Conservation (phyloP, 2,888 invertebrate genomes). For the Heliconius hortense region DNA sequence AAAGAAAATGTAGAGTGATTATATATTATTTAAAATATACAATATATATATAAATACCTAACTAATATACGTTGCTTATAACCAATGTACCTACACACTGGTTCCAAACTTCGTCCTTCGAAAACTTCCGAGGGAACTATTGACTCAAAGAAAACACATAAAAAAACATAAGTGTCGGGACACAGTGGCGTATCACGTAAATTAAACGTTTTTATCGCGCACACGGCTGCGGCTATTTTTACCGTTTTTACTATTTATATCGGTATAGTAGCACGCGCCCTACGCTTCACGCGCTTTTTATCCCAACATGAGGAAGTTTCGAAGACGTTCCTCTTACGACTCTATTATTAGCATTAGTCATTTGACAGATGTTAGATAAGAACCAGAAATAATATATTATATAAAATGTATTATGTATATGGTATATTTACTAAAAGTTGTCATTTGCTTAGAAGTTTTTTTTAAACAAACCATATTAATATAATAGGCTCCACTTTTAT, state of each 20-base stretch:
- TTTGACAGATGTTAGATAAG: constrained; percentile 46
- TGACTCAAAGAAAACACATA: constrained; percentile 80
- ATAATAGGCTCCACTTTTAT: neutral
- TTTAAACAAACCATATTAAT: neutral
- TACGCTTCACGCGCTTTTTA: constrained; percentile 68
- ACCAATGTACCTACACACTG: neutral
- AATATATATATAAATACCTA: neutral
- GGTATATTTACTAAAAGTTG: neutral
- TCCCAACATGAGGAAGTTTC: constrained; percentile 55
- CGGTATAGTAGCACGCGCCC: constrained; percentile 67
- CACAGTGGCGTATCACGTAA: constrained; percentile 71
- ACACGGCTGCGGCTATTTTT: constrained; percentile 65
- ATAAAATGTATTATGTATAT: neutral
- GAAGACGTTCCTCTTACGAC: constrained; percentile 48
- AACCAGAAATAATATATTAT: constrained; percentile 31
- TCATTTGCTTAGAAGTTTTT: neutral
- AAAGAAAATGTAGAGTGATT: neutral
- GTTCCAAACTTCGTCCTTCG: constrained; percentile 55
- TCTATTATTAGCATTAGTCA: constrained; percentile 58
- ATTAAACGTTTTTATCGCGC: constrained; percentile 78
- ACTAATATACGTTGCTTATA: constrained; percentile 7
- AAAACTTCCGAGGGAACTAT: constrained; percentile 67
- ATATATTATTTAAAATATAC: neutral
- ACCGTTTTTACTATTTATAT: constrained; percentile 71
- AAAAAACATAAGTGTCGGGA: constrained; percentile 77